These are phyloP conservation scores for Oncorhynchus tshawytscha DNA, from an alignment of 2,113 vertebrate species.

Conservation along the genomic window DNA sequence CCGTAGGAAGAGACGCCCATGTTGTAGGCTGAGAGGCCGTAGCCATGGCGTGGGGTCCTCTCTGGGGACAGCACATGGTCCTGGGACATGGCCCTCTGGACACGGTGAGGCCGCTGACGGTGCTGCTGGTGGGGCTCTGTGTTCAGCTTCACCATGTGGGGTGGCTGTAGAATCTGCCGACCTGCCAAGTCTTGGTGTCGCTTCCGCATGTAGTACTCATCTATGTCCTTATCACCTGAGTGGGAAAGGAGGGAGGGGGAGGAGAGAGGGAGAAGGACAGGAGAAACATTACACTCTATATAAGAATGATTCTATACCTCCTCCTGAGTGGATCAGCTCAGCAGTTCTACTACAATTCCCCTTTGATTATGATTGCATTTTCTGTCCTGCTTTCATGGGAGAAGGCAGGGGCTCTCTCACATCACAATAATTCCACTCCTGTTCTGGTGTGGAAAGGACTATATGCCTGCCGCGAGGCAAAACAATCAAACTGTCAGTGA, in stretches of 20 bases:
- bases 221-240: slow-evolving; percentile 88
- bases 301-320: neutral
- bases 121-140: slow-evolving; percentile 74
- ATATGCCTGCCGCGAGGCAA: neutral
- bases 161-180: slow-evolving; percentile 71
- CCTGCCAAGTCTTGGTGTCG: slow-evolving; percentile 85
- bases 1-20: slow-evolving; percentile 69
- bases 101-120: slow-evolving; percentile 84
- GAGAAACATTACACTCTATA: neutral
- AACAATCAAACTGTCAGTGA: slow-evolving; percentile 18
- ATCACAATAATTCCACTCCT: slow-evolving; percentile 11
- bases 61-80: slow-evolving; percentile 91
- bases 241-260: neutral
- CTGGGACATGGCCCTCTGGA: slow-evolving; percentile 95
- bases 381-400: neutral
- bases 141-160: slow-evolving; percentile 89
- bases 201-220: slow-evolving; percentile 90
- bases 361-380: neutral
- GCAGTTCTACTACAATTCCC: neutral
- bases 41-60: slow-evolving; percentile 79
- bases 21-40: slow-evolving; percentile 76
- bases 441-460: slow-evolving; percentile 10
- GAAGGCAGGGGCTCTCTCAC: neutral
- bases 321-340: neutral
- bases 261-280: neutral